Evolutionary conservation across 2,113 vertebrate species (phyloP).

Genomic region (Nematolebias whitei): DNA sequence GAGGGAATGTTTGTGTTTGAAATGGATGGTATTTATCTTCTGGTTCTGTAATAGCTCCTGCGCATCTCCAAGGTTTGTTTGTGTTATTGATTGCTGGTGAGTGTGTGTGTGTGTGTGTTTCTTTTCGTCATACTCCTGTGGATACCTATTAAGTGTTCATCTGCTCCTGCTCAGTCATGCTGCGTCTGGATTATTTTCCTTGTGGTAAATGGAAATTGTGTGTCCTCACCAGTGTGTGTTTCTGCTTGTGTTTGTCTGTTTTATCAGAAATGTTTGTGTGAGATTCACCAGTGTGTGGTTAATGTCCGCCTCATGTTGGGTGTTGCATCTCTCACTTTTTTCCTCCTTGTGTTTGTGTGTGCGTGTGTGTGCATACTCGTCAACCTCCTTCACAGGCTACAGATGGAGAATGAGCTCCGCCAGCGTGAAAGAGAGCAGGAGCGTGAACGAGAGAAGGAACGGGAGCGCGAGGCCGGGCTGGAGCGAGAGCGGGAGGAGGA

Average conservation of each 20-base stretch:
- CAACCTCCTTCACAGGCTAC: conserved; percentile 84
- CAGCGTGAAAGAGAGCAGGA: conserved; percentile 88
- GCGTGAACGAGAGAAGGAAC: conserved; percentile 84
- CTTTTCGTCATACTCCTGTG: conserved; percentile 70
- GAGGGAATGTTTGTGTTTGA: conserved; percentile 60
- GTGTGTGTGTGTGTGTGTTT: conserved; percentile 31
- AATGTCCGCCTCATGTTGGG: conserved; percentile 76
- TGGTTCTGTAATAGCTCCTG: conserved; percentile 51
- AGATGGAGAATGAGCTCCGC: conserved; percentile 95
- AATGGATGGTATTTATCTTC: conserved; percentile 60
- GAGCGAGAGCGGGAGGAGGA: conserved; percentile 83
- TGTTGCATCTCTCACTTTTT: conserved; percentile 79
- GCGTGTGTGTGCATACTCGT: conserved; percentile 49
- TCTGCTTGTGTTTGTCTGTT: conserved; percentile 33
- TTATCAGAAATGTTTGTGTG: conserved; percentile 65
- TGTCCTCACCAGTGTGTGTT: conserved; percentile 16
- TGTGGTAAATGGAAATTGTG: conserved; percentile 55
- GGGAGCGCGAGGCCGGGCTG: conserved; percentile 81
- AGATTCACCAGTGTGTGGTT: conserved; percentile 76
- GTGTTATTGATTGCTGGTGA: conserved; percentile 58
- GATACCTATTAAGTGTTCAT: conserved; percentile 80
- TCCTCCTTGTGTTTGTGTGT: conserved; percentile 34
- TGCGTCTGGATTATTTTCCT: conserved; percentile 76
- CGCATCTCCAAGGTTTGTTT: conserved; percentile 59
- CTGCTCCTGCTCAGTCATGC: conserved; percentile 78